phyloP scores from a whole-genome alignment of 2,113 vertebrate genomes.

The Odontesthes bonariensis region DNA sequence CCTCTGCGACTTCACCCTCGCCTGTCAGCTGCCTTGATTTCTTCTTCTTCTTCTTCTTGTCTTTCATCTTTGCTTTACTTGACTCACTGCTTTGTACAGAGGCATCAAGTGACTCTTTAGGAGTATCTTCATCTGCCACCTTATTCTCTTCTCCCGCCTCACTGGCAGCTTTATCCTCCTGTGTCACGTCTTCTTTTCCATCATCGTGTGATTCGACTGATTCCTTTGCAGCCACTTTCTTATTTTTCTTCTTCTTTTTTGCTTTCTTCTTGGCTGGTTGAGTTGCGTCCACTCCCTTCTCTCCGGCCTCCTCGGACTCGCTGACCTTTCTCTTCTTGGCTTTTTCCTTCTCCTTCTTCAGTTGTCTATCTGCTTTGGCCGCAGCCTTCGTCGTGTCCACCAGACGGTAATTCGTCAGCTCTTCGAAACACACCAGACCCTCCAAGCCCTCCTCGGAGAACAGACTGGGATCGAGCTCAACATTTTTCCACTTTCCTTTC shows the following conservation, averaged over 20 bases:
- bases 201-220: not conserved
- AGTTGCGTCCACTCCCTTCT: not conserved
- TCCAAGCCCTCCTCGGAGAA: slow-evolving; percentile 89
- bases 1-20: not conserved
- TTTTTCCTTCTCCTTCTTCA: slow-evolving; percentile 59
- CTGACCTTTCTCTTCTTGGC: slow-evolving; percentile 83
- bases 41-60: slow-evolving; percentile 83
- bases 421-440: slow-evolving; percentile 93
- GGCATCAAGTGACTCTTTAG: not conserved
- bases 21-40: slow-evolving; percentile 64
- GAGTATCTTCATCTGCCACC: not conserved
- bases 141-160: not conserved
- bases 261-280: slow-evolving; percentile 62
- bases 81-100: slow-evolving; percentile 8
- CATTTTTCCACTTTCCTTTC: slow-evolving; percentile 88
- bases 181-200: slow-evolving; percentile 9
- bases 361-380: slow-evolving; percentile 67
- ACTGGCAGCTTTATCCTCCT: slow-evolving; percentile 11
- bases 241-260: slow-evolving; percentile 65
- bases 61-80: slow-evolving; percentile 47
- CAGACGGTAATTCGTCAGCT: slow-evolving; percentile 90
- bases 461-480: slow-evolving; percentile 88
- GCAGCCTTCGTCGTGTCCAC: slow-evolving; percentile 79
- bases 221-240: slow-evolving; percentile 35
- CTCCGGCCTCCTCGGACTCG: slow-evolving; percentile 56